Evolutionary conservation across 2,797 vertebrate species (phyloP), one percentile per base, ranked within the genome.

Genomic region (Brachyalestes nurse): DNA sequence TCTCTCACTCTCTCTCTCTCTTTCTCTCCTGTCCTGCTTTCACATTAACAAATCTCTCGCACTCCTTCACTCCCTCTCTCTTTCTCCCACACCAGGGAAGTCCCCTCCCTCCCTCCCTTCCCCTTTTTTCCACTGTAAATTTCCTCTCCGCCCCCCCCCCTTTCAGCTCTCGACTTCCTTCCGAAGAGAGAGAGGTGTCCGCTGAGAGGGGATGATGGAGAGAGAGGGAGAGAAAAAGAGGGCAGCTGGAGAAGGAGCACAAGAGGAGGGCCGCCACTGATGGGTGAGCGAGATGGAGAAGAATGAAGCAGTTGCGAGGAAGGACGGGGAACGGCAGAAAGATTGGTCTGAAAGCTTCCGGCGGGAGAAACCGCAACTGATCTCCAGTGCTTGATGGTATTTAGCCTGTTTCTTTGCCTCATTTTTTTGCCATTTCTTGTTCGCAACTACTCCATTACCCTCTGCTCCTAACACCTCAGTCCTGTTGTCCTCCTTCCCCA

Each of bases 181-280:
- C 34, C 34, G 34, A 34, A 34, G 34, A 34, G 34, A 34, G 71
- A 72, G 80, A 81, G 79, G 83, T 86, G 73, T 83, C 75, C 79
- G 71, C 67, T 79, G 70, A 83, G 51, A 79, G 67, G 62, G 34
- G 73, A 80, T 77, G 66, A 83, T 86, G 87, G 87, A 89, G 82
- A 86, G 84, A 83, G 79, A 87, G 88, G 82, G 87, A 91, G 81
- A 83, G 83, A 86, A 82, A 84, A 88, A 81, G 83, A 90, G 65
- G 60, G 49, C 42, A 60, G 77, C 70, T 23, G 51, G 79, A 72
- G 45, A 70, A 76, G 80, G 61, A 76, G 55, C 57, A 57, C 57
- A 60, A 70, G 79, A 81, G 66, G 49, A 73, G 62, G 69, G 79
- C 76, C 83, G 82, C 73, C 77, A 86, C 58, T 78, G 69, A 82